Evolutionary conservation across 1,140 invertebrate species (phyloP).

Genomic region (Caenorhabditis latens): DNA sequence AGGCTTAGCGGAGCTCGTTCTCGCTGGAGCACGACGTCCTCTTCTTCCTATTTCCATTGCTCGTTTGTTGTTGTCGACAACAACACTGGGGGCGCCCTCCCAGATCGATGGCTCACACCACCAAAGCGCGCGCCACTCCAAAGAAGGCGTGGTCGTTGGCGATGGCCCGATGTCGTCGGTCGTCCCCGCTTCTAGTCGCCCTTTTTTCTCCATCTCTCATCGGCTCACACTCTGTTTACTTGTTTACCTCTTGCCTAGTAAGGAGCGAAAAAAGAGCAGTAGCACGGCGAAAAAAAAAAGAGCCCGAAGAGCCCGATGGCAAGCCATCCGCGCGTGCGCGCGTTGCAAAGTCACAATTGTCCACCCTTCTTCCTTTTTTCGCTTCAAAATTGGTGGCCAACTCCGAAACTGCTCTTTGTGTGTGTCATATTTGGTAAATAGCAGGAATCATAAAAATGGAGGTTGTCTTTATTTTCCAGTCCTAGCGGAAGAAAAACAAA

Average conservation of each 20-base stretch:
- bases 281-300: neutral
- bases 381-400: conserved; percentile 29
- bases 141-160: conserved; percentile 46
- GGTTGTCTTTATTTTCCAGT: neutral
- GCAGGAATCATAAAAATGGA: conserved; percentile 4
- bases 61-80: conserved; percentile 35
- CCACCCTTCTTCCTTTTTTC: conserved; percentile 28
- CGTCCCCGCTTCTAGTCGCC: neutral
- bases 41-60: neutral
- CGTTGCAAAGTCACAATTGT: conserved; percentile 45
- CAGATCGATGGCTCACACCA: conserved; percentile 50
- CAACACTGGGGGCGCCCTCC: conserved; percentile 35
- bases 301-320: neutral
- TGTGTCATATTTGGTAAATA: conserved; percentile 37
- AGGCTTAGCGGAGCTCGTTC: neutral
- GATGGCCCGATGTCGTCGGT: conserved; percentile 19
- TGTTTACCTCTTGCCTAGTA: conserved; percentile 52
- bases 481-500: neutral
- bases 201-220: conserved; percentile 37
- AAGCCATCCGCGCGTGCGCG: conserved; percentile 1
- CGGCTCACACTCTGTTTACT: conserved; percentile 53
- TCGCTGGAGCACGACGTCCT: conserved; percentile 1
- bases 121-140: conserved; percentile 46
- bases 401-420: conserved; percentile 4
- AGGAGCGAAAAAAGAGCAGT: conserved; percentile 34